Conservation (phyloP, 1,140 invertebrate species). For the Lepidurus packardi region DNA sequence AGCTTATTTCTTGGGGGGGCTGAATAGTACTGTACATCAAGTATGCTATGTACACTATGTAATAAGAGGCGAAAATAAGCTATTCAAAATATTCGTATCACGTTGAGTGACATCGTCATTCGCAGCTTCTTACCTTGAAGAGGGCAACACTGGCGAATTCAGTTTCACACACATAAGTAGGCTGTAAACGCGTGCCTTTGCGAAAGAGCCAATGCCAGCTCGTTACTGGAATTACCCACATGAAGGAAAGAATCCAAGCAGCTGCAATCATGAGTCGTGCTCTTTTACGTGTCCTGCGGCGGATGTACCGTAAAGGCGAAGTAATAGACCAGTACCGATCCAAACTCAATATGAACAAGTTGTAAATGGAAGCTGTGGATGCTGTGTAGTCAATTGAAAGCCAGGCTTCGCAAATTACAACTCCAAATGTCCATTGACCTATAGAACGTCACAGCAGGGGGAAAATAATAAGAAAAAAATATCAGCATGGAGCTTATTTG, state of each 20-base stretch:
- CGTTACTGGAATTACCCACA: constrained; percentile 52
- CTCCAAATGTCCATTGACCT: constrained; percentile 54
- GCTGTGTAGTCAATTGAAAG: constrained; percentile 57
- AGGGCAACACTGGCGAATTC: constrained; percentile 52
- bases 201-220: constrained; percentile 48
- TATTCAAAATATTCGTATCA: no score
- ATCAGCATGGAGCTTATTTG: neutral
- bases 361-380: constrained; percentile 58
- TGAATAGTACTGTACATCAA: neutral
- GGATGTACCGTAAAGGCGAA: constrained; percentile 55
- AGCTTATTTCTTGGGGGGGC: neutral
- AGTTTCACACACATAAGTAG: constrained; percentile 48
- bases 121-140: constrained; percentile 43
- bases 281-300: constrained; percentile 53
- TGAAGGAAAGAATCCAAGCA: constrained; percentile 50
- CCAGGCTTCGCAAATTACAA: constrained; percentile 51
- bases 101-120: no score
- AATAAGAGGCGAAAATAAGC: neutral
- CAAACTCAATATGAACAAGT: constrained; percentile 51
- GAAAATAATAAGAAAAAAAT: neutral
- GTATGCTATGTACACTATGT: neutral
- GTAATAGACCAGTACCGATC: constrained; percentile 55
- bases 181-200: constrained; percentile 40
- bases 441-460: neutral
- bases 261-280: constrained; percentile 49